Evolutionary conservation across 2,797 vertebrate genomes (phyloP), one percentile per base, ranked within the genome.

Genomic region (Channallabes apus): DNA sequence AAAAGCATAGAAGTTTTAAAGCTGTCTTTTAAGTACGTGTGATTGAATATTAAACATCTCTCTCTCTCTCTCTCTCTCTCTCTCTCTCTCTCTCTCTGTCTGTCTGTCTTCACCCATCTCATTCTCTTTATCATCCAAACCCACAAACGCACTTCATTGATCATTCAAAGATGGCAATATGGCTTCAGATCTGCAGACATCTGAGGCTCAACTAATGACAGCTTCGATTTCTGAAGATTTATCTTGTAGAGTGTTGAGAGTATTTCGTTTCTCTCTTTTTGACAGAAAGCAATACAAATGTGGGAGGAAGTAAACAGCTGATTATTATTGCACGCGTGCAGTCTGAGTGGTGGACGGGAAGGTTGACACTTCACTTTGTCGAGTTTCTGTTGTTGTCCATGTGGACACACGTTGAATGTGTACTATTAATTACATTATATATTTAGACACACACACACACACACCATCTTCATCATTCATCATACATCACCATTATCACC

Each of bases 91-190:
- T 58, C 18, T 61, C 20, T 54, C 59, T 80, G 27, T 4, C 24
- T 82, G 14, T 78, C 61, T 78, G 46, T 38, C 27, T 73, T 18
- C 32, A 15, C 32, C 4, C 75, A 22, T 61, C 67, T 6, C 3
- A 73, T 62, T 85, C 32, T 81, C 71, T 62, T 56, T 51, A 20
- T 85, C 64, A 61, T 54, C 35, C 69, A n/a, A 61, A 2, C 46
- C 2, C 82, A 87, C 59, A 84, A 65, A 84, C 82, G 65, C 58
- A 56, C 46, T 65, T 61, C 72, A 84, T 12, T 78, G 82, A 84
- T 84, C 72, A 82, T 65, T 72, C 29, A 54, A 84, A 77, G 56
- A 56, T 54, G 62, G 82, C 62, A 35, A 8, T 46, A 32, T 58
- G 73, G 62, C 61, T 67, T 77, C 51, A 77, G 41, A 77, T 54